Conservation (phyloP, 2,113 vertebrate species). For the Phyllostomus discolor region DNA sequence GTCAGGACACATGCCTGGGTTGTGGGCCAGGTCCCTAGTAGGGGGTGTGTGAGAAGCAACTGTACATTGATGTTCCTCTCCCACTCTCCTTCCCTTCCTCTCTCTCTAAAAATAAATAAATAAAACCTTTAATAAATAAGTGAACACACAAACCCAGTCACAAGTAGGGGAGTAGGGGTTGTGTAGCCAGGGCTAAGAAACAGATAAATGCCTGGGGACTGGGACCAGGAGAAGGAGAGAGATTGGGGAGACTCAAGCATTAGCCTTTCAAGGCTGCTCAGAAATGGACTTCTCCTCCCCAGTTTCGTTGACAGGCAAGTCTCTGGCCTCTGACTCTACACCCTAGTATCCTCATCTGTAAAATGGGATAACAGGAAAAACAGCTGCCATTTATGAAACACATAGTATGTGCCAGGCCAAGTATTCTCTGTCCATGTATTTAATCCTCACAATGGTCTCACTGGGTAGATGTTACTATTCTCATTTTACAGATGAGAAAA, state of each 20-base stretch:
- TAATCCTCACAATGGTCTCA: background rate
- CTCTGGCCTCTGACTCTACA: background rate
- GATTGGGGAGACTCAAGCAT: background rate
- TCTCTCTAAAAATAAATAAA: too few relatives aligned
- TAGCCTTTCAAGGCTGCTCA: background rate
- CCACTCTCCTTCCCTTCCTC: too few relatives aligned
- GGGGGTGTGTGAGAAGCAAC: too few relatives aligned
- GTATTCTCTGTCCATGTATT: background rate
- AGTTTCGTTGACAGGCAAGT: background rate
- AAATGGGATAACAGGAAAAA: background rate
- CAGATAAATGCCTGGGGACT: background rate
- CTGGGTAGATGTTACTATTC: background rate
- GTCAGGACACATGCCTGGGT: too few relatives aligned
- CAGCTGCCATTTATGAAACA: background rate
- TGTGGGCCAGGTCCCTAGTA: too few relatives aligned
- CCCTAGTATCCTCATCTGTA: background rate
- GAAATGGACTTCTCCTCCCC: background rate
- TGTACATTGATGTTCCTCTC: too few relatives aligned
- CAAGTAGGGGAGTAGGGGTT: background rate
- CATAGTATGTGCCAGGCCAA: background rate
- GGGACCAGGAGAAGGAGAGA: background rate
- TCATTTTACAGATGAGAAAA: conserved; percentile 9
- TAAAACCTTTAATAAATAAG: too few relatives aligned
- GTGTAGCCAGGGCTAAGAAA: background rate
- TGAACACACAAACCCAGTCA: background rate